Evolutionary conservation across 2,797 vertebrate genomes (phyloP).

Genomic region (Platalea minor): DNA sequence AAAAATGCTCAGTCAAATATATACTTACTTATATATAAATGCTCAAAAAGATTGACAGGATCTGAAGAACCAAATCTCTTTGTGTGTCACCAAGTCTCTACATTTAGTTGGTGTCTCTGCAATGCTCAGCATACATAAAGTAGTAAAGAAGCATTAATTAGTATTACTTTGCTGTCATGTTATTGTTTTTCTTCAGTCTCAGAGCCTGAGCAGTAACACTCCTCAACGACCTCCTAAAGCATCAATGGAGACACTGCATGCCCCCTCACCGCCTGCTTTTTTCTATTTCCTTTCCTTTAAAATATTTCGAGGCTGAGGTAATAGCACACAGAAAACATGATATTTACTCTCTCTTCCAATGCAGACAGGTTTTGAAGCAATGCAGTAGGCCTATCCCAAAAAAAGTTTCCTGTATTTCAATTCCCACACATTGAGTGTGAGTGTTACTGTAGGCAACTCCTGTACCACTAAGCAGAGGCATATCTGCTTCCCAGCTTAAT

Average conservation of each 20-base stretch:
- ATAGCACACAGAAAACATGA: background rate
- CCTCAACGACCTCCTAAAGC: background rate
- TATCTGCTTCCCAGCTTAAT: background rate
- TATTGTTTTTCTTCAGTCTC: background rate
- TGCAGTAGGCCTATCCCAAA: background rate
- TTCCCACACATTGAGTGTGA: background rate
- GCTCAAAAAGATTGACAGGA: background rate
- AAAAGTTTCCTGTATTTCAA: background rate
- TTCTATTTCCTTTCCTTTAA: conserved; percentile 30
- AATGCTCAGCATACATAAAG: background rate
- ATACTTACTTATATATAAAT: background rate
- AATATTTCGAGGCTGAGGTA: background rate
- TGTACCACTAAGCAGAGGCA: background rate
- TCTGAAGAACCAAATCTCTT: background rate
- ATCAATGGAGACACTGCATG: background rate
- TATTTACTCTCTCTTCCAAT: background rate
- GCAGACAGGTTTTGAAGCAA: background rate
- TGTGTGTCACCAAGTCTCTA: background rate
- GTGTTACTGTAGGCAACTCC: background rate
- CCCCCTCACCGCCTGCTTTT: background rate
- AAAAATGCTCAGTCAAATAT: background rate
- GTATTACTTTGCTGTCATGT: background rate
- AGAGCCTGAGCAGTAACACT: background rate
- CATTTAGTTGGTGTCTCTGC: background rate
- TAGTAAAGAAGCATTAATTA: background rate